Evolutionary conservation across 2,797 vertebrate genomes (phyloP).

Genomic region (Streptopelia turtur): DNA sequence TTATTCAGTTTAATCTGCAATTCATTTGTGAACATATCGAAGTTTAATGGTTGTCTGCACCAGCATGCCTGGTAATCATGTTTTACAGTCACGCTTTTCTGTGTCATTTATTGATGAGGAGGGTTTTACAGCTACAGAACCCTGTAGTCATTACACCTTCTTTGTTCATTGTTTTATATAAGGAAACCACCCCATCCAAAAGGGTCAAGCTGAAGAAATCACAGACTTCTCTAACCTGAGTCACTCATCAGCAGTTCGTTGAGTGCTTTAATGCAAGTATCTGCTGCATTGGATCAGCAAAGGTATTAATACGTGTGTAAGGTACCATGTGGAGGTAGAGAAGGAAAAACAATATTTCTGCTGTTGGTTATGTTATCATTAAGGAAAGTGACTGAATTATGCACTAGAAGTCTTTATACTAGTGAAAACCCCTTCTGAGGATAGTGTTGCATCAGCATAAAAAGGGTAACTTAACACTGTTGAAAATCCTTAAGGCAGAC

Average conservation of each 20-base stretch:
- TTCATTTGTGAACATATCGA: constrained; percentile 13
- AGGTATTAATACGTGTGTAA: neutral
- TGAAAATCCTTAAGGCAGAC: neutral
- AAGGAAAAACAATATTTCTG: neutral
- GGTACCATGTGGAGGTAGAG: neutral
- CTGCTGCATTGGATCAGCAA: neutral
- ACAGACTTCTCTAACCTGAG: neutral
- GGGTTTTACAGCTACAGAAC: neutral
- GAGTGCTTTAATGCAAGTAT: neutral
- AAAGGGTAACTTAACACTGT: neutral
- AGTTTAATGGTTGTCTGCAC: neutral
- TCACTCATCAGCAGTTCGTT: neutral
- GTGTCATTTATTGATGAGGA: neutral
- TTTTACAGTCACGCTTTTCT: neutral
- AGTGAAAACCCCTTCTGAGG: neutral
- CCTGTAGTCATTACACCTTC: neutral
- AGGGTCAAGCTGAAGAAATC: neutral
- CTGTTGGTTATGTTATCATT: neutral
- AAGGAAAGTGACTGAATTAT: neutral
- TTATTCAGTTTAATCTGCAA: constrained; percentile 39
- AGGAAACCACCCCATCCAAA: neutral
- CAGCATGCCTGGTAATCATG: neutral
- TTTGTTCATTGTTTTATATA: neutral
- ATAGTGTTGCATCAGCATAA: neutral
- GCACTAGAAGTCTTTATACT: neutral